These are phyloP conservation scores for Poeciliopsis turneri DNA, from an alignment of 2,797 vertebrate species.

Conservation along the genomic window DNA sequence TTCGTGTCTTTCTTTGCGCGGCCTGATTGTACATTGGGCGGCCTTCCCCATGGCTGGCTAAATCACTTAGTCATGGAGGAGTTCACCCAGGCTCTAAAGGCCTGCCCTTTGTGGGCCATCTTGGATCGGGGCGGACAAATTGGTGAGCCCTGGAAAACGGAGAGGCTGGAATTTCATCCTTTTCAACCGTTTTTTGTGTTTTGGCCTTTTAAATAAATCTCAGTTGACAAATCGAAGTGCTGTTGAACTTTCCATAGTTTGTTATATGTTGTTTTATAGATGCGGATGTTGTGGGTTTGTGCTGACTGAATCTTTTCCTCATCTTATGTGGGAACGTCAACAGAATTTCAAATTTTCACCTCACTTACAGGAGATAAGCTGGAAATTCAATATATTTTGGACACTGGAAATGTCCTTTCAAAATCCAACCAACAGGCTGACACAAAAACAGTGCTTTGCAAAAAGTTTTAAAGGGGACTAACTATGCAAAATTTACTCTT, in stretches of 20 bases:
- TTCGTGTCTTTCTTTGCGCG: slow-evolving; percentile 57
- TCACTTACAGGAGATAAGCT: slow-evolving; percentile 7
- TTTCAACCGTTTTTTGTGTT: slow-evolving; percentile 55
- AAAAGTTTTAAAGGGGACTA: background rate
- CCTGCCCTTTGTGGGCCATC: slow-evolving; percentile 69
- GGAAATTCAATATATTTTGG: slow-evolving; percentile 1
- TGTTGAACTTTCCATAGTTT: slow-evolving; percentile 48
- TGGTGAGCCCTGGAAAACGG: slow-evolving; percentile 60
- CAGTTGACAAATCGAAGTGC: slow-evolving; percentile 57
- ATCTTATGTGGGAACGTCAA: slow-evolving; percentile 44
- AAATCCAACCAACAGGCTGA: background rate
- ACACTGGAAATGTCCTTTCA: background rate
- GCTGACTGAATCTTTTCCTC: slow-evolving; percentile 27
- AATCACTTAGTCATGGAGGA: slow-evolving; percentile 81
- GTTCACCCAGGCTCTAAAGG: slow-evolving; percentile 66
- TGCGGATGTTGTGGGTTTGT: slow-evolving; percentile 40
- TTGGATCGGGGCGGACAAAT: slow-evolving; percentile 71
- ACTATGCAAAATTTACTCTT: no score
- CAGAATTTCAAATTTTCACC: slow-evolving; percentile 23
- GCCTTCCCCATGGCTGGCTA: slow-evolving; percentile 70
- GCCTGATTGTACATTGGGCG: slow-evolving; percentile 72
- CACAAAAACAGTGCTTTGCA: background rate
- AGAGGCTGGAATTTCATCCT: slow-evolving; percentile 62
- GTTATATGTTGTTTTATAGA: slow-evolving; percentile 49
- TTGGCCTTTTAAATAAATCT: slow-evolving; percentile 70